Conservation (phyloP, 92 coral and sea anemone genomes). For the Nematostella vectensis region DNA sequence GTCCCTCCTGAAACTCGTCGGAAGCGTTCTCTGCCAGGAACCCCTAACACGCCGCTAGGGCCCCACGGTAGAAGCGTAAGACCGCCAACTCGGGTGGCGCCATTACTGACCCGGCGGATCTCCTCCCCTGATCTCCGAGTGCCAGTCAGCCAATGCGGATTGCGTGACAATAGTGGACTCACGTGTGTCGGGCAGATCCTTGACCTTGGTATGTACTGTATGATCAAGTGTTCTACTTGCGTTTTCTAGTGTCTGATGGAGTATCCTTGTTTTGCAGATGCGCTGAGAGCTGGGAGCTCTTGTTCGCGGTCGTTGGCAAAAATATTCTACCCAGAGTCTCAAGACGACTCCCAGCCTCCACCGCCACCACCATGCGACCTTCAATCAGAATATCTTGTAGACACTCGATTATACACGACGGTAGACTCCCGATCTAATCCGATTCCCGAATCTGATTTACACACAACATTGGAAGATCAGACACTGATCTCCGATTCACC, state of each 20-base stretch:
- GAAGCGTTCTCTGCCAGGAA: slow-evolving; percentile 12
- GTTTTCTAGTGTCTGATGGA: not conserved
- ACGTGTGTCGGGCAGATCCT: slow-evolving; percentile 11
- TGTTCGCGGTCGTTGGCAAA: not conserved
- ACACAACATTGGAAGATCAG: too few species aligned
- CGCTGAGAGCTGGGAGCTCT: slow-evolving; percentile 1
- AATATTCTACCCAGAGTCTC: slow-evolving; percentile 3
- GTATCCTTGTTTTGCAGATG: slow-evolving; percentile 6
- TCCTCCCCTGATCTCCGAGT: slow-evolving; percentile 10
- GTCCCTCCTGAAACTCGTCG: not conserved
- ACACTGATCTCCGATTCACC: too few species aligned
- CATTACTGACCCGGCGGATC: slow-evolving; percentile 8
- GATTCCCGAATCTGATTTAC: too few species aligned
- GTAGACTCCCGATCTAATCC: too few species aligned
- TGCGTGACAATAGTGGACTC: not conserved
- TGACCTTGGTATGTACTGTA: slow-evolving; percentile 16
- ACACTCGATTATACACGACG: too few species aligned
- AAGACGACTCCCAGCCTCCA: slow-evolving; percentile 16
- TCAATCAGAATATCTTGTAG: too few species aligned
- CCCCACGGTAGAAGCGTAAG: not conserved
- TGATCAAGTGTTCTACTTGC: too few species aligned
- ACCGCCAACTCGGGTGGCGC: slow-evolving; percentile 14
- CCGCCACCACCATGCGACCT: slow-evolving; percentile 2
- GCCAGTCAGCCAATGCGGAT: not conserved
- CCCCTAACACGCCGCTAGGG: slow-evolving; percentile 6